Conservation (phyloP, 2,888 invertebrate species). For the Elegia similella region DNA sequence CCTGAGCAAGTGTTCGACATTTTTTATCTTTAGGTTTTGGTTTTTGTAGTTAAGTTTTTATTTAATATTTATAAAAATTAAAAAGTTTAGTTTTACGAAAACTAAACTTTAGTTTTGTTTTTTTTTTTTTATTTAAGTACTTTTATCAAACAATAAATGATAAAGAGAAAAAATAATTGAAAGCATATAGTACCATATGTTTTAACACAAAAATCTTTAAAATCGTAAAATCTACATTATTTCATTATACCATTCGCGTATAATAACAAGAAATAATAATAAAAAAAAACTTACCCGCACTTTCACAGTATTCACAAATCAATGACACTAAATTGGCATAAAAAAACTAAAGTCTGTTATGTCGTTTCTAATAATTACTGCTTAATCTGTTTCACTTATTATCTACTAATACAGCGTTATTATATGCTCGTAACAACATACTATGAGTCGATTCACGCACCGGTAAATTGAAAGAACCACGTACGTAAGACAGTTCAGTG, state of each 20-base stretch:
- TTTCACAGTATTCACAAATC: background rate
- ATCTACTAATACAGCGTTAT: slow-evolving; percentile 8
- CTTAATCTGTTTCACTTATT: slow-evolving; percentile 12
- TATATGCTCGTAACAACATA: background rate
- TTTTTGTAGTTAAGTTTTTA: no score
- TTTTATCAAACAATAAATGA: no score
- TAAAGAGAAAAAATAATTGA: no score
- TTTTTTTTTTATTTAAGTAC: no score
- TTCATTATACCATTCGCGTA: background rate
- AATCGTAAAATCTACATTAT: no score
- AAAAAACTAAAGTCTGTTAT: background rate
- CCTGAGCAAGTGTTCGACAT: no score
- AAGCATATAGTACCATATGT: no score
- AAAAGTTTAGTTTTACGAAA: no score
- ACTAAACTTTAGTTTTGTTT: no score
- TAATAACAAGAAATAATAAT: background rate
- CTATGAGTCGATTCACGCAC: slow-evolving; percentile 34
- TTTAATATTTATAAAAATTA: no score
- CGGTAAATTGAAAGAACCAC: slow-evolving; percentile 47
- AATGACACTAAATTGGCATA: background rate
- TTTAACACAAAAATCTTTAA: no score
- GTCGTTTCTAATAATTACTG: background rate
- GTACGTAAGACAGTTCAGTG: slow-evolving; percentile 54
- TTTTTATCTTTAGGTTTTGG: no score
- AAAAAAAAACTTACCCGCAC: slow-evolving; percentile 1